phyloP scores from a whole-genome alignment of 2,113 vertebrate species.

The Polyodon spathula region DNA sequence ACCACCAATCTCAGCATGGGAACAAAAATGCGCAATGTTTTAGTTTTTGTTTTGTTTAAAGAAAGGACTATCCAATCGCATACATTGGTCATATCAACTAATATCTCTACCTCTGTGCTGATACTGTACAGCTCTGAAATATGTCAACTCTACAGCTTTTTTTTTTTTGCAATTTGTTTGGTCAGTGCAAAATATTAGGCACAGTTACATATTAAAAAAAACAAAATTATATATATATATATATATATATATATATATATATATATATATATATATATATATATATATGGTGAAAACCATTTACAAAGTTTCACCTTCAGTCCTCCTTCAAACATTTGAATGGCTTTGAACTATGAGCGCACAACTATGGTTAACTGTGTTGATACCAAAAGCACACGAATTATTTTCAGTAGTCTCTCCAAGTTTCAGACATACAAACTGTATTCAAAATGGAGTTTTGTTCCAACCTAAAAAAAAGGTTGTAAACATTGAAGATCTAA shows the following conservation, averaged over 20 bases:
- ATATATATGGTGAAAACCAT: no score
- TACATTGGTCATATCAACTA: conserved; percentile 69
- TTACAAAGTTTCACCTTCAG: conserved; percentile 2
- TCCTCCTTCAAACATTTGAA: neutral
- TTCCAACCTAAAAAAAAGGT: no score
- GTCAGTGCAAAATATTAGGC: conserved; percentile 76
- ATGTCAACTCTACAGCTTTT: conserved; percentile 46
- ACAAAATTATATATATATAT: no score
- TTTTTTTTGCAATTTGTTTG: conserved; percentile 33
- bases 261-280: no score
- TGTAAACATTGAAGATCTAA: no score
- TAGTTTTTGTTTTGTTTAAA: conserved; percentile 27
- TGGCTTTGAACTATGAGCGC: conserved; percentile 1
- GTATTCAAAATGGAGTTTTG: neutral
- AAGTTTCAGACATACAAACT: neutral
- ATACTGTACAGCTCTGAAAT: conserved; percentile 51
- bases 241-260: no score
- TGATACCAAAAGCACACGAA: neutral
- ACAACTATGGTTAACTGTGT: neutral
- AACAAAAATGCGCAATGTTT: no score
- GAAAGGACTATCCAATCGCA: conserved; percentile 72
- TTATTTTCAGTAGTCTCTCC: neutral
- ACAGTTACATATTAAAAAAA: conserved; percentile 19
- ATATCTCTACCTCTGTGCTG: conserved; percentile 47
- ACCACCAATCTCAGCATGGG: neutral